Base-by-base conservation (phyloP, 2,888 invertebrate species). In the Zygaena filipendulae region DNA sequence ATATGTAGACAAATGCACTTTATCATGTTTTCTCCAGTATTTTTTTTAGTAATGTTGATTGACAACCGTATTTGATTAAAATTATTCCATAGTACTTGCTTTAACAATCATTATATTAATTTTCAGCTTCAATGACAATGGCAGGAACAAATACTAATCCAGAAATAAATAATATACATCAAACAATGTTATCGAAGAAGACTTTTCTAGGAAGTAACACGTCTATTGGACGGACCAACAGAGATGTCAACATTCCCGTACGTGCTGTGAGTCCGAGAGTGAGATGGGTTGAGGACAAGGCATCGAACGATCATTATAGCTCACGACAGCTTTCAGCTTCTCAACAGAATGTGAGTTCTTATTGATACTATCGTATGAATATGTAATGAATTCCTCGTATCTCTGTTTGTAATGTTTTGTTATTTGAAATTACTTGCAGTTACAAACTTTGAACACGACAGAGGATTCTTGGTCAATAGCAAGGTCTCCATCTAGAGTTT, bases 101-200 rank as follows among this genome's bases (percentile, higher is more conserved):
- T 24, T 26, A 35, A 35, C 13, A 25, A 13, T 21, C 12, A 11
- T n/a, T 33, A 25, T 32, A 13, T 32, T 38, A 43, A 32, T 43
- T 84, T 83, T 22, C 80, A 88, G 88, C 88, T 55, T 88, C 88
- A 46, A 86, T 87, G 67, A 87, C 88, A 47, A 85, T 87, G 58
- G 81, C 84, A 56, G 83, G 83, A 61, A 54, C 74, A 46, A 82
- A 67, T 46, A 67, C 55, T 49, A 66, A 59, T 40, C 56, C 75
- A 46, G 82, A 63, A 43, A 67, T 56, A 45, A 68, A 62, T 40
- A 46, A 74, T 36, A 60, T 70, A 42, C 80, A 58, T 45, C 72
- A 74, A 43, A 72, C 71, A 61, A 42, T 62, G 48, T 59, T 77
- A 48, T 72, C 75, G 48, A 77, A 74, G 52, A 81, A 79, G 68